Evolutionary conservation across 2,113 vertebrate genomes (phyloP).

Genomic region (Cynopterus brachyotis): DNA sequence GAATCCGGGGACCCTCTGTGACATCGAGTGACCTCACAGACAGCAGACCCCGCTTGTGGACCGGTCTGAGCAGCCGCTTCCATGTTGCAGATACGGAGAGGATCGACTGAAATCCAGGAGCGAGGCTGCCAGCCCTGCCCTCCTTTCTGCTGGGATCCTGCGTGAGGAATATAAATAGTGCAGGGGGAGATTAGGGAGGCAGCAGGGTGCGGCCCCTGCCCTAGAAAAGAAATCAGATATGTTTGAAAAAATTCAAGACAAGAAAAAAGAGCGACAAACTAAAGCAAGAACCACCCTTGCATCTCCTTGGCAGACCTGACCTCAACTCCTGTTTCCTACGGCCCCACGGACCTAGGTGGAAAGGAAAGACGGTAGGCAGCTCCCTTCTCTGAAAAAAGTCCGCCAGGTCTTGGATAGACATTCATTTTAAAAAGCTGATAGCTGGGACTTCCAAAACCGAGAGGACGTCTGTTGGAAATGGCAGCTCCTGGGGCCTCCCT

Average conservation of each 20-base stretch:
- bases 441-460: not conserved
- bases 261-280: not conserved
- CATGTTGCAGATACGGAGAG: not conserved
- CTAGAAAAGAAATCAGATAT: not conserved
- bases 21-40: not conserved
- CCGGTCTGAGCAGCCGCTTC: not conserved
- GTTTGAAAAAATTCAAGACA: not conserved
- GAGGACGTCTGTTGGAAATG: not conserved
- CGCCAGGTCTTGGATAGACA: not conserved
- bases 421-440: not conserved
- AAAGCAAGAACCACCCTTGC: not conserved
- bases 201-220: not conserved
- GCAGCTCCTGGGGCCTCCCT: not conserved
- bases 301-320: not conserved
- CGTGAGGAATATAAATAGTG: not conserved
- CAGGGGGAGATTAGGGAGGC: not conserved
- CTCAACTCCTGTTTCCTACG: not conserved
- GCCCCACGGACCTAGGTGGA: not conserved
- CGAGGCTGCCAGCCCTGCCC: not conserved
- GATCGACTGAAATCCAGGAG: not conserved
- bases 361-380: not conserved
- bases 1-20: not conserved
- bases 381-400: not conserved
- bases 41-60: too few relatives aligned
- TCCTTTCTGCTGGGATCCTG: not conserved